Percentiles rank a stretch among this genome's conserved stretches.
These are phyloP conservation scores for Horisme vitalbata DNA, from an alignment of 2,888 invertebrate species.

Conservation along the genomic window DNA sequence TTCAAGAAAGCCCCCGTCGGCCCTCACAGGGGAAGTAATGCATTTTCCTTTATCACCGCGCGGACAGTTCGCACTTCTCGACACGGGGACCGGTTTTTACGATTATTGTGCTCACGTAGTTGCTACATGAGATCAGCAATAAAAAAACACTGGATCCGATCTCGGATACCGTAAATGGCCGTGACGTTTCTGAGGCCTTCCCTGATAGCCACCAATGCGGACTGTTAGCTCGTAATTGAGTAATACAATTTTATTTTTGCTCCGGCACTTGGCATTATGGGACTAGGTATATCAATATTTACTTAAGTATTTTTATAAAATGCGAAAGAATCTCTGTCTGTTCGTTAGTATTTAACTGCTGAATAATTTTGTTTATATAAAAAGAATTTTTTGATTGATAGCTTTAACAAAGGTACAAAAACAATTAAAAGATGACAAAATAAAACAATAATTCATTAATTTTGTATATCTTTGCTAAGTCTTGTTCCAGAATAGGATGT, in stretches of 20 bases:
- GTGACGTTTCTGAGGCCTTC: constrained; percentile 28
- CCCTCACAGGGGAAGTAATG: constrained; percentile 75
- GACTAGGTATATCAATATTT: too few species aligned
- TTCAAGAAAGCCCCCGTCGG: constrained; percentile 64
- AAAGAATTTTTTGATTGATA: too few species aligned
- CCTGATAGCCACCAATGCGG: constrained; percentile 25
- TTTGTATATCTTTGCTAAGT: too few species aligned
- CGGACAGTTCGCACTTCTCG: constrained; percentile 75
- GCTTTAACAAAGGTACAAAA: too few species aligned
- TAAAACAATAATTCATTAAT: too few species aligned
- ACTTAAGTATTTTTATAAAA: too few species aligned
- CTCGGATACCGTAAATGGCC: constrained; percentile 49
- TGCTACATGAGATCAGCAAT: constrained; percentile 64
- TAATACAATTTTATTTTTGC: constrained; percentile 10
- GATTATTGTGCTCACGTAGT: constrained; percentile 74
- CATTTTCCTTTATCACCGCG: constrained; percentile 79
- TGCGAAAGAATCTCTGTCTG: too few species aligned
- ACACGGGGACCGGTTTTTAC: constrained; percentile 74
- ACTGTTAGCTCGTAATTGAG: constrained; percentile 22
- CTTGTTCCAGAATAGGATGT: too few species aligned
- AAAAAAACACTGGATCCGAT: constrained; percentile 59
- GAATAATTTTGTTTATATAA: too few species aligned
- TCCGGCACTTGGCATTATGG: too few species aligned
- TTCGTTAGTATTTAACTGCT: too few species aligned
- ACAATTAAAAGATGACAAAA: too few species aligned